Evolutionary conservation across 2,797 vertebrate species (phyloP), one percentile per base, ranked within the genome.

Genomic region (Tadarida brasiliensis): DNA sequence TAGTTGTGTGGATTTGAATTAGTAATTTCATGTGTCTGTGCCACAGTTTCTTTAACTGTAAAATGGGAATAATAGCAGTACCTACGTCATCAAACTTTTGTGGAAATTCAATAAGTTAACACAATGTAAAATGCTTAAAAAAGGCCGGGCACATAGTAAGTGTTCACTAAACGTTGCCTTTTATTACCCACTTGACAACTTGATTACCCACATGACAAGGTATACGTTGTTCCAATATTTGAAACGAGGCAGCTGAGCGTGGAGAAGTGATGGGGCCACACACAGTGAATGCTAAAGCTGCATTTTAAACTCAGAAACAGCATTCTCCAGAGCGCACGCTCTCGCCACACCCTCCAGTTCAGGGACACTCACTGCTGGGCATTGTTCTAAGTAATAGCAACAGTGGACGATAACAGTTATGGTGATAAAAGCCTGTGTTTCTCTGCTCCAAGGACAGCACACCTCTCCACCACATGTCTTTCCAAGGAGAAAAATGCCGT

Each of bases 61-160:
- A 95, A 85, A 76, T 63, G 33, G 44, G 22, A 49, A 86, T 51
- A n/a, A 93, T 14, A 74, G 20, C 26, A 65, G 15, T 12, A 81
- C 9, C 7, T 63, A n/a, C 19, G 1, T 68, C 84, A 74, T 84
- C 30, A 80, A 47, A 24, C 33, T 54, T 94, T 59, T 26, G 3
- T 84, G 61, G 83, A 47, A 94, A 95, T 84, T 61, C 67, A 90
- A 7, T 49, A 20, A 90, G 70, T 90, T 57, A 63, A 85, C n/a
- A 86, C 51, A 77, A 51, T 7, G 4, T 85, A 74, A 90, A 51
- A 28, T 47, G 28, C 30, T 85, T 73, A 81, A 24, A 22, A 85
- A 85, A 22, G 93, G 35, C 24, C 3, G 5, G 35, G 19, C 11
- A 67, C 65, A 85, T 11, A 76, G 22, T 44, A 76, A 59, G 17